Base-by-base conservation (phyloP, 2,113 vertebrate species). In the Protobothrops mucrosquamatus region DNA sequence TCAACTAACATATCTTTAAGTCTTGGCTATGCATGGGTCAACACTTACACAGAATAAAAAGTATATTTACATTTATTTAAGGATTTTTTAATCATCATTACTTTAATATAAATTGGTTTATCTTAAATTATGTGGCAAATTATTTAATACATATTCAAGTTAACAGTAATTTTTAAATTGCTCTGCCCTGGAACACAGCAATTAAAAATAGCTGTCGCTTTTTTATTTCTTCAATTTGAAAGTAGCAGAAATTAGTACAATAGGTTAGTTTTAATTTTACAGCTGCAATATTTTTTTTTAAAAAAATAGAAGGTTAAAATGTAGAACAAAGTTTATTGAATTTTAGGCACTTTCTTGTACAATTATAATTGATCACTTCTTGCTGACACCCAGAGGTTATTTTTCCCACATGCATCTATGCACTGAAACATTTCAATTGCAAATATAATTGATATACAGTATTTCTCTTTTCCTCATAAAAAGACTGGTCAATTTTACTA, bases 161-260 rank as follows among this genome's bases (percentile, higher is more conserved):
- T 96, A 97, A 85, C 95, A 94, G 87, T 87, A 95, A 95, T 95
- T 97, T 90, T 96, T 95, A 96, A 96, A 96, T 96, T 95, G 94
- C 88, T 95, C 93, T 97, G 94, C 91, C 92, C 85, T 96, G 91
- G 85, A 95, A 96, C 89, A 92, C 91, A 95, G 94, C 92, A 97
- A 96, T 94, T 97, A 96, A 97, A 98, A 97, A 94, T 96, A 97
- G 97, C 95, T 96, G 92, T 92, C 90, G 26, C 52, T 94, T 93
- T 94, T 96, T 92, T 93, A 91, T 81, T 94, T 95, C 81, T 61
- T 95, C 91, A 93, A 5, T 94, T 48, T 95, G 39, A 87, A 94
- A 95, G 74, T 88, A 46, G 11, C 22, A 94, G 88, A 91, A 74
- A 87, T 88, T 93, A 11, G 92, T 95, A 85, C 93, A 95, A 93